Evolutionary conservation across 2,113 vertebrate species (phyloP).

Genomic region (Geococcyx californianus): DNA sequence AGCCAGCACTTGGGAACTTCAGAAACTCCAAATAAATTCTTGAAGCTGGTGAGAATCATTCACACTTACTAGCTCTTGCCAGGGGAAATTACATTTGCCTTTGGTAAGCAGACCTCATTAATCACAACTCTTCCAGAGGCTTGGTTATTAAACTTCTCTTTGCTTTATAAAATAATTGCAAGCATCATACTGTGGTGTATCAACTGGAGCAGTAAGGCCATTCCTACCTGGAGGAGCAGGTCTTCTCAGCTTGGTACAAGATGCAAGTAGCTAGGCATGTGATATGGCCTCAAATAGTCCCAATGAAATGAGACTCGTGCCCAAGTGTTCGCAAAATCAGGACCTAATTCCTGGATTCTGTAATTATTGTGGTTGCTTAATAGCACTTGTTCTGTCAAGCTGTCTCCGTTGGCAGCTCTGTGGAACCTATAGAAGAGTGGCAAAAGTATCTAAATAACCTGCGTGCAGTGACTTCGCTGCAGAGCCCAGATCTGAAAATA

Average conservation of each 20-base stretch:
- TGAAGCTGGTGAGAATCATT: background rate
- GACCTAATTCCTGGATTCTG: background rate
- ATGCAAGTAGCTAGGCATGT: background rate
- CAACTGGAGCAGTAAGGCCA: background rate
- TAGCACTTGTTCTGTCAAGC: background rate
- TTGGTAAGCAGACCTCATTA: slow-evolving; percentile 45
- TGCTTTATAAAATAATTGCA: background rate
- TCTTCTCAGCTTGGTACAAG: background rate
- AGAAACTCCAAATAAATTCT: background rate
- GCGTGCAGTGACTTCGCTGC: background rate
- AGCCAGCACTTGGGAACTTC: background rate
- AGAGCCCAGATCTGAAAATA: background rate
- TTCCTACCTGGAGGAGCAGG: background rate
- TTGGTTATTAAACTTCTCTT: background rate
- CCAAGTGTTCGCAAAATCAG: background rate
- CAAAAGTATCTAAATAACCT: background rate
- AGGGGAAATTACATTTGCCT: slow-evolving; percentile 30
- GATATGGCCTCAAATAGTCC: background rate
- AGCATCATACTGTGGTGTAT: background rate
- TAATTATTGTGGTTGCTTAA: background rate
- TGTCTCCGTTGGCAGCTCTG: background rate
- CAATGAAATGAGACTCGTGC: background rate
- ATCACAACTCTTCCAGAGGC: slow-evolving; percentile 10
- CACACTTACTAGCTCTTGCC: background rate
- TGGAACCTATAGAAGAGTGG: background rate